Evolutionary conservation across 2,888 invertebrate species (phyloP), one percentile per base, ranked within the genome.

Genomic region (Hemistola chrysoprasaria): DNA sequence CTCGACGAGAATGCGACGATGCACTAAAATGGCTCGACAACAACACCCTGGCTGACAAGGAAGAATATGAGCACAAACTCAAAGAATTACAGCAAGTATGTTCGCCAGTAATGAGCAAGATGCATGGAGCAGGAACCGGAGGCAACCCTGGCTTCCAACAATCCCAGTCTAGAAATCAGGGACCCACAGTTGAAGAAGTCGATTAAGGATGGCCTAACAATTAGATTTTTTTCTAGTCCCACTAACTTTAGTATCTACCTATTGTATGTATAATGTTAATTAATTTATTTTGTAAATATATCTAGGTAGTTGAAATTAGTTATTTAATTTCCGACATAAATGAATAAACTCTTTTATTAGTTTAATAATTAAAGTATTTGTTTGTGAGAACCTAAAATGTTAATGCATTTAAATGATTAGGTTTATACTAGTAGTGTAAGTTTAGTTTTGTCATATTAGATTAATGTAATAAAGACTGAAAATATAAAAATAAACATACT

Each of bases 21-120:
- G 85, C 91, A 10, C 68, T 95, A 32, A 85, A 84, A 43, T 95
- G 95, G 95, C 76, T 95, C 52, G 95, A 95, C 68, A 78, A 83
- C 65, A 94, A 92, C 79, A 90, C 87, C 22, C 82, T 89, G 54
- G 94, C 92, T 4, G 93, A 91, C 40, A 92, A 90, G 64, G 93
- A 90, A 4, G 93, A 92, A 65, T 92, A 86, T 59, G 92, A 93
- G 44, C 87, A 91, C 58, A 90, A 88, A 52, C 65, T 92, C 51
- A 88, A 91, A 50, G 92, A 93, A 42, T 43, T 93, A 21, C 91
- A 92, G 59, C 84, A 82, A 39, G 73, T 81, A 7, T 92, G 92
- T 59, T 87, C 66, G 69, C 93, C 90, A 1, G 56, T 90, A 25
- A 91, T 91, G 91, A 85, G 79, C 50, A 91, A 91, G 62, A 62